Evolutionary conservation across 2,888 invertebrate species (phyloP).

Genomic region (Temnothorax unifasciatus): DNA sequence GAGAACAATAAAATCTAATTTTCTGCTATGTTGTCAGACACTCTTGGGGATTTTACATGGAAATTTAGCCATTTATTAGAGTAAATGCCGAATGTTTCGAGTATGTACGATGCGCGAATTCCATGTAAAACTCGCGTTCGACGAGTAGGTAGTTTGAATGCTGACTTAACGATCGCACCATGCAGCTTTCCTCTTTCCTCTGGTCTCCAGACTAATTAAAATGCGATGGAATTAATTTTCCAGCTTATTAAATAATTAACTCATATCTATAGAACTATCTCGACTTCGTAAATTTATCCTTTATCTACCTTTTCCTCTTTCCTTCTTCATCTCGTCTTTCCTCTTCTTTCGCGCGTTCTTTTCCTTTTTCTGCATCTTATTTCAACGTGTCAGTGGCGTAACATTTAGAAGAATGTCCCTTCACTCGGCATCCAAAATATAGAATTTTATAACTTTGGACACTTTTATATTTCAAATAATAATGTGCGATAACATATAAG

Average conservation of each 20-base stretch:
- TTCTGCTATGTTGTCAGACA: constrained; percentile 1
- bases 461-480: background rate
- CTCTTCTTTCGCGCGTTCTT: constrained; percentile 15
- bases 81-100: constrained; percentile 29
- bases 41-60: constrained; percentile 10
- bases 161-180: constrained; percentile 24
- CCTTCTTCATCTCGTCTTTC: constrained; percentile 11
- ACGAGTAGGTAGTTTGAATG: constrained; percentile 28
- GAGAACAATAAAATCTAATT: constrained; percentile 27
- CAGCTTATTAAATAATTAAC: constrained; percentile 85
- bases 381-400: constrained; percentile 9
- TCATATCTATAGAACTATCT: constrained; percentile 74
- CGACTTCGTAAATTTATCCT: constrained; percentile 59
- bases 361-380: constrained; percentile 30
- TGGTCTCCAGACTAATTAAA: constrained; percentile 77
- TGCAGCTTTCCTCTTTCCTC: constrained; percentile 55
- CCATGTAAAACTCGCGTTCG: constrained; percentile 26
- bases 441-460: constrained; percentile 7
- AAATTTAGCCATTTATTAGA: constrained; percentile 37
- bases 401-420: background rate
- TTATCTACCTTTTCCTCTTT: constrained; percentile 27
- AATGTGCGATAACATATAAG: background rate
- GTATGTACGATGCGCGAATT: constrained; percentile 25
- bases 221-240: constrained; percentile 82
- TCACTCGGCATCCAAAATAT: constrained; percentile 28